Conservation (phyloP, 2,113 vertebrate species). For the Notothenia rossii region DNA sequence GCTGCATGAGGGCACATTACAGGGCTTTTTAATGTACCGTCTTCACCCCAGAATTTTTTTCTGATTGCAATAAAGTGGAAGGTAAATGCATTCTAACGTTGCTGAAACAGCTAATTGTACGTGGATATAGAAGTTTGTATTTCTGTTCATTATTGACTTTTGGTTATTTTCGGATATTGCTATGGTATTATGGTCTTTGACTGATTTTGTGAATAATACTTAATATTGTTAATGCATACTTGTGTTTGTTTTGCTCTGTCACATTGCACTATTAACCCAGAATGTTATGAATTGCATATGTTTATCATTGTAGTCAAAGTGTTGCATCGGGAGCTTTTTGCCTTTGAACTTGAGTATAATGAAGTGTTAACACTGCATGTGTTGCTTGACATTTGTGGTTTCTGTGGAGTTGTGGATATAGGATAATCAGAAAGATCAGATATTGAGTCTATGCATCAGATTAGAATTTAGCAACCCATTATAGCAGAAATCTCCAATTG, state of each 20-base stretch:
- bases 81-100: not conserved
- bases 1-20: not conserved
- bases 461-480: not conserved
- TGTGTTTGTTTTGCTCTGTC: not conserved
- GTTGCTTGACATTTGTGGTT: not conserved
- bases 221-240: not conserved
- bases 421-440: not conserved
- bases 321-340: not conserved
- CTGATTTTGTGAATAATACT: not conserved
- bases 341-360: not conserved
- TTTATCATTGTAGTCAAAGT: not conserved
- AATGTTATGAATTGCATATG: not conserved
- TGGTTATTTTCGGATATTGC: not conserved
- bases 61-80: not conserved
- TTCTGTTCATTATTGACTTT: not conserved
- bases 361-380: not conserved
- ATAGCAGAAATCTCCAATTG: not conserved
- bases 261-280: not conserved
- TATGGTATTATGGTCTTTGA: not conserved
- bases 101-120: not conserved
- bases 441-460: not conserved
- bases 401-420: too few species aligned
- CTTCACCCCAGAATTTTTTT: not conserved
- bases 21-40: not conserved
- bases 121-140: not conserved